Evolutionary conservation across 2,888 invertebrate species (phyloP).

Genomic region (Lepidonotus clava): DNA sequence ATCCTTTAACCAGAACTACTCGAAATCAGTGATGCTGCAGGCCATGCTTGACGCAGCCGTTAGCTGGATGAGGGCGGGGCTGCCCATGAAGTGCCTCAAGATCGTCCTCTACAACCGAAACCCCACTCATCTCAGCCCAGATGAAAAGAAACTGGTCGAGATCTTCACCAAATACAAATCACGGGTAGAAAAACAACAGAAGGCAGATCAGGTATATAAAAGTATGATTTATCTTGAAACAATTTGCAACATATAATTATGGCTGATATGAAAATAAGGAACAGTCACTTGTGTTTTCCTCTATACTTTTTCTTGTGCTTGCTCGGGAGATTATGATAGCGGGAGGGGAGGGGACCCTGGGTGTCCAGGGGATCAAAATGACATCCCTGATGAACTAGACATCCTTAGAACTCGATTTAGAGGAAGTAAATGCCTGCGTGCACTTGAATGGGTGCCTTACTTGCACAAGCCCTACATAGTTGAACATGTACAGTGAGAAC

Average conservation of each 20-base stretch:
- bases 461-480: not conserved
- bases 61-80: constrained; percentile 76
- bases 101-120: constrained; percentile 70
- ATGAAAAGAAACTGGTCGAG: constrained; percentile 56
- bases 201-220: constrained; percentile 3
- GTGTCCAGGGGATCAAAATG: too few species aligned
- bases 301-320: too few species aligned
- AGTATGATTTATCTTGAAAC: not conserved
- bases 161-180: not conserved
- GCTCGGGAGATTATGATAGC: too few species aligned
- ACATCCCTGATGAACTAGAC: too few species aligned
- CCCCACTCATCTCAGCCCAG: constrained; percentile 33
- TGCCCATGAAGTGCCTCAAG: constrained; percentile 73
- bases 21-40: constrained; percentile 62
- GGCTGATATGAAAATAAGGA: too few species aligned
- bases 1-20: constrained; percentile 62
- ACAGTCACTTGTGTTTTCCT: too few species aligned
- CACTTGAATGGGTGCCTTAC: too few species aligned
- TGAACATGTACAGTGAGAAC: not conserved
- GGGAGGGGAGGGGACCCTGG: too few species aligned
- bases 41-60: constrained; percentile 73
- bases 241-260: too few species aligned
- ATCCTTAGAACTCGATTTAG: too few species aligned
- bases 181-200: not conserved
- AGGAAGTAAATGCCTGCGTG: too few species aligned